Evolutionary conservation across 2,797 vertebrate species (phyloP).

Genomic region (Austrolebias charrua): DNA sequence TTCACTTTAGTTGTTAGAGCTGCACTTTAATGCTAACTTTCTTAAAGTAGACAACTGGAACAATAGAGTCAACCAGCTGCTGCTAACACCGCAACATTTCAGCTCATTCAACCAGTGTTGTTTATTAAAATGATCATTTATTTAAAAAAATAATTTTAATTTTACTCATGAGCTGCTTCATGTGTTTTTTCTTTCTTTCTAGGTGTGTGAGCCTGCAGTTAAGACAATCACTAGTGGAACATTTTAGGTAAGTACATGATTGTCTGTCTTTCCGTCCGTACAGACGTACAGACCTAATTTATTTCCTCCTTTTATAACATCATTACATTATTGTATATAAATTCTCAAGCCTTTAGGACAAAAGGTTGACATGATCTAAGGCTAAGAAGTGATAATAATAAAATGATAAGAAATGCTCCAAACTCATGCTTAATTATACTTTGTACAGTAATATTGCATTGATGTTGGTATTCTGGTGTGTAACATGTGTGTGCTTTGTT

Average conservation of each 20-base stretch:
- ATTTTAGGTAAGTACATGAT: conserved; percentile 59
- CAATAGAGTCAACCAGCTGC: conserved; percentile 19
- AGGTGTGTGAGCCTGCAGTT: conserved; percentile 59
- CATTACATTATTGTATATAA: neutral
- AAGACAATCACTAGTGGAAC: conserved; percentile 32
- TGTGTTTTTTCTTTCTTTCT: conserved; percentile 31
- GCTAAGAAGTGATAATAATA: neutral
- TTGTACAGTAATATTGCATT: neutral
- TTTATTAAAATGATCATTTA: conserved; percentile 5
- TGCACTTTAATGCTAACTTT: conserved; percentile 63
- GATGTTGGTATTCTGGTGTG: neutral
- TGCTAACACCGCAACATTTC: neutral
- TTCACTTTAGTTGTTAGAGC: conserved; percentile 62
- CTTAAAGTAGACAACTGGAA: conserved; percentile 53
- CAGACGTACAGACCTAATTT: no score
- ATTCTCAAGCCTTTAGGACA: neutral
- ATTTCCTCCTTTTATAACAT: neutral
- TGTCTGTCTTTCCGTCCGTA: neutral
- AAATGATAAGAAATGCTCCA: no score
- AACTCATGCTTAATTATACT: no score
- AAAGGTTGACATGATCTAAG: neutral
- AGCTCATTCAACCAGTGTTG: neutral
- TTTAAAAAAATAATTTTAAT: neutral
- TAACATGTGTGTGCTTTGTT: no score
- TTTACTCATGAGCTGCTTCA: conserved; percentile 5